These are phyloP conservation scores for Euschistus heros DNA, from an alignment of 1,140 invertebrate species.

Conservation along the genomic window DNA sequence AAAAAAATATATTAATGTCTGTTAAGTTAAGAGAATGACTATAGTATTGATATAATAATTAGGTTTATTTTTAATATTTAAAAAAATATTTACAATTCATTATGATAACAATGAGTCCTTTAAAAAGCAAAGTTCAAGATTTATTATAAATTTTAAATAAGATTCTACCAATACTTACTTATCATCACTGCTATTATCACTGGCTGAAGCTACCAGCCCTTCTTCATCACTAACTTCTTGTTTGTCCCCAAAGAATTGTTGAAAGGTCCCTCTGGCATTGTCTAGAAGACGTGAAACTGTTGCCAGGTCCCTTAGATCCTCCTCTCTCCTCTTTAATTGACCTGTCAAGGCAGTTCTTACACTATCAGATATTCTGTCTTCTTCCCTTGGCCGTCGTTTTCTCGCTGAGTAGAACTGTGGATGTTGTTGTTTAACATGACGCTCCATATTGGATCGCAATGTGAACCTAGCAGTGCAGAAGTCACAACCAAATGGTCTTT, in stretches of 20 bases:
- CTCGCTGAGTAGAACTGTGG: constrained; percentile 75
- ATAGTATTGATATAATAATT: no score
- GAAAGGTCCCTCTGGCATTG: constrained; percentile 62
- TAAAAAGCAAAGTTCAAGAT: no score
- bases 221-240: constrained; percentile 58
- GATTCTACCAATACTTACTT: constrained; percentile 38
- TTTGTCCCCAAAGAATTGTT: constrained; percentile 38
- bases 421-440: constrained; percentile 88
- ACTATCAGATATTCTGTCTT: background rate
- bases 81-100: no score
- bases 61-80: no score
- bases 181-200: constrained; percentile 66
- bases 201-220: constrained; percentile 55
- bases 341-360: constrained; percentile 9
- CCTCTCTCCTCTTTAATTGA: background rate
- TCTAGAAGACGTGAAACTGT: constrained; percentile 46
- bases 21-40: no score
- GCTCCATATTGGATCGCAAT: constrained; percentile 73
- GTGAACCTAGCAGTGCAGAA: constrained; percentile 83
- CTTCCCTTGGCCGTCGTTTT: constrained; percentile 17
- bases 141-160: no score
- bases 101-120: no score
- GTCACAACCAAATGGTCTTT: constrained; percentile 78
- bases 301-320: background rate
- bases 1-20: constrained; percentile 2